phyloP scores from a whole-genome alignment of 2,888 invertebrate genomes.

The Cheilosia urbana region DNA sequence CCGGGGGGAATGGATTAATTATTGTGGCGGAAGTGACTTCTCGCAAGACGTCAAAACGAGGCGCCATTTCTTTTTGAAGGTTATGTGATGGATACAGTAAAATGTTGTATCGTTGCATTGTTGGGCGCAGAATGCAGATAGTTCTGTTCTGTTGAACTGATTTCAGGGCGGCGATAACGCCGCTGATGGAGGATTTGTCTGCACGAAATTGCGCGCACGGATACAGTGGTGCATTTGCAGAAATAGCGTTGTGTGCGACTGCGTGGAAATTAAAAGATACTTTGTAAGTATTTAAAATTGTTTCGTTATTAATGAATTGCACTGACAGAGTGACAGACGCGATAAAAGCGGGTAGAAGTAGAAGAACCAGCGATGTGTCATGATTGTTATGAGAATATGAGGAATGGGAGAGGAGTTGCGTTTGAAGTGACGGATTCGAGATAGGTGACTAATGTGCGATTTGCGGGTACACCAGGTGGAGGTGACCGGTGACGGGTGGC shows the following conservation, averaged over 20 bases:
- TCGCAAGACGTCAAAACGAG: slow-evolving; percentile 39
- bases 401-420: no score
- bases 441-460: no score
- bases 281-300: slow-evolving; percentile 57
- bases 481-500: no score
- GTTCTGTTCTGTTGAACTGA: slow-evolving; percentile 58
- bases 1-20: slow-evolving; percentile 45
- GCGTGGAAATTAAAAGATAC: slow-evolving; percentile 29
- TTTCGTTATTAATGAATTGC: slow-evolving; percentile 51
- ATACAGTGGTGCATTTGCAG: slow-evolving; percentile 1
- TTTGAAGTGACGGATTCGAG: no score
- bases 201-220: slow-evolving; percentile 28
- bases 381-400: no score
- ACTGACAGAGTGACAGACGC: slow-evolving; percentile 37
- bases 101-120: neutral
- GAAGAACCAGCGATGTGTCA: neutral
- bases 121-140: slow-evolving; percentile 19
- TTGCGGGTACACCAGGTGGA: no score
- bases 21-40: neutral
- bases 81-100: slow-evolving; percentile 22
- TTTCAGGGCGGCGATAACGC: slow-evolving; percentile 48
- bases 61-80: slow-evolving; percentile 68
- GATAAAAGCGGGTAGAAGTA: neutral
- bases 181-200: slow-evolving; percentile 27
- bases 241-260: neutral